These are phyloP conservation scores for Buathra laborator DNA, from an alignment of 2,888 invertebrate genomes.

Conservation along the genomic window DNA sequence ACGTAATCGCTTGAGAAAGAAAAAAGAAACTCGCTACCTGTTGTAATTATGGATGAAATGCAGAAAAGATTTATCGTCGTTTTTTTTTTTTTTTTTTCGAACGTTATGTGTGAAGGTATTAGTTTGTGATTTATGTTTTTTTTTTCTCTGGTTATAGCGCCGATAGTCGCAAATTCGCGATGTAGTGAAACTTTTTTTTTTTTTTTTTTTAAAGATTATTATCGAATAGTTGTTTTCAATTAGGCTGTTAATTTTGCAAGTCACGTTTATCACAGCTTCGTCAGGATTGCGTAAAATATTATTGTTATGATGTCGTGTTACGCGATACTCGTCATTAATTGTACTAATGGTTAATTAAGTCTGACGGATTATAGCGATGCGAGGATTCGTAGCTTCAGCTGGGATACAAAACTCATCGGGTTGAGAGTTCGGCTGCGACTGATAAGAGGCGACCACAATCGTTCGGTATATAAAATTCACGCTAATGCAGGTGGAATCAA, in stretches of 20 bases:
- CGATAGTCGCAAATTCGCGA: conserved; percentile 12
- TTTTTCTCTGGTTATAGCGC: too few relatives aligned
- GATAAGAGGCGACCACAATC: conserved; percentile 58
- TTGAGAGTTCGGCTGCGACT: conserved; percentile 41
- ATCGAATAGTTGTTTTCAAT: not conserved
- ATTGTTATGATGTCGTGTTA: not conserved
- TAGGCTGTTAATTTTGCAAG: conserved; percentile 31
- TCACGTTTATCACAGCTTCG: conserved; percentile 7
- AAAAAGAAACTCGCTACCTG: not conserved
- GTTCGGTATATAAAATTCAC: conserved; percentile 41
- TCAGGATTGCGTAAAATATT: not conserved
- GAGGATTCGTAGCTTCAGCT: conserved; percentile 8
- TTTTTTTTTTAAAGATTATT: not conserved
- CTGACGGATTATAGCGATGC: conserved; percentile 2
- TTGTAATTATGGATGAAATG: conserved; percentile 51
- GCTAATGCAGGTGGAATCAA: conserved; percentile 27
- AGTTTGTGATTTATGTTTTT: too few relatives aligned
- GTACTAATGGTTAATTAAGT: not conserved
- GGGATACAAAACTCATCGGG: conserved; percentile 22
- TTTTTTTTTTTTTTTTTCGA: not conserved
- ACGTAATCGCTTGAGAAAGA: conserved; percentile 8
- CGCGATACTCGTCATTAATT: not conserved
- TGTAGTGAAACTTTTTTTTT: conserved; percentile 21
- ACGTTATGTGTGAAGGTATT: too few relatives aligned
- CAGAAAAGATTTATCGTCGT: conserved; percentile 54